These are phyloP conservation scores for Pomatostomus ruficeps DNA, from an alignment of 2,113 vertebrate genomes.

Conservation along the genomic window DNA sequence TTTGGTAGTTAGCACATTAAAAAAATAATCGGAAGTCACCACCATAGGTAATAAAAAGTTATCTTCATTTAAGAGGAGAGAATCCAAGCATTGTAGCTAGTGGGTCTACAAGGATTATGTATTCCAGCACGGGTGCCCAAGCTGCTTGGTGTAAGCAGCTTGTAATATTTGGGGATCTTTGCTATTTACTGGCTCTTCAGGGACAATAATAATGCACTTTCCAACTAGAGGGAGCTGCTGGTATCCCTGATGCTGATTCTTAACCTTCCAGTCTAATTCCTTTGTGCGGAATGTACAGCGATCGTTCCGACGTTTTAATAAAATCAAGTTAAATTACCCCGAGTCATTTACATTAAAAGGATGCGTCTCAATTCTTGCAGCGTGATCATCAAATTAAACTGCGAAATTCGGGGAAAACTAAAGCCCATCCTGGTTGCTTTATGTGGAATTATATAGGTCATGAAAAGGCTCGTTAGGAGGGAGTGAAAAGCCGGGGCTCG, in stretches of 20 bases:
- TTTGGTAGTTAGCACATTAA: not conserved
- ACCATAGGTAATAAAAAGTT: not conserved
- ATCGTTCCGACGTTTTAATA: not conserved
- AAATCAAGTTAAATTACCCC: not conserved
- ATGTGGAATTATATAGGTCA: not conserved
- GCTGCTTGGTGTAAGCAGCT: not conserved
- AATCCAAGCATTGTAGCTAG: not conserved
- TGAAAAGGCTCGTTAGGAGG: not conserved
- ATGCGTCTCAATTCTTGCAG: not conserved
- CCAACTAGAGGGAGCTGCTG: slow-evolving; percentile 55
- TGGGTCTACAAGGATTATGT: rapidly evolving
- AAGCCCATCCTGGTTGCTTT: not conserved
- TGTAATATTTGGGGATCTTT: not conserved
- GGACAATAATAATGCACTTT: not conserved
- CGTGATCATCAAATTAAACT: not conserved
- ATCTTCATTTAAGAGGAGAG: not conserved
- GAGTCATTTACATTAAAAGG: not conserved
- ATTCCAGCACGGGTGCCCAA: rapidly evolving
- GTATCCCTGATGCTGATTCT: not conserved
- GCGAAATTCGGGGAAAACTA: not conserved
- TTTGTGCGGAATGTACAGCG: not conserved
- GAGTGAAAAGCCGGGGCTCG: not conserved
- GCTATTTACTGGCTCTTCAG: not conserved
- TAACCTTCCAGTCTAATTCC: slow-evolving; percentile 10
- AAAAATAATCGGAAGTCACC: not conserved